These are phyloP conservation scores for Leucophenga montana DNA, from an alignment of 2,888 invertebrate genomes.

Conservation along the genomic window DNA sequence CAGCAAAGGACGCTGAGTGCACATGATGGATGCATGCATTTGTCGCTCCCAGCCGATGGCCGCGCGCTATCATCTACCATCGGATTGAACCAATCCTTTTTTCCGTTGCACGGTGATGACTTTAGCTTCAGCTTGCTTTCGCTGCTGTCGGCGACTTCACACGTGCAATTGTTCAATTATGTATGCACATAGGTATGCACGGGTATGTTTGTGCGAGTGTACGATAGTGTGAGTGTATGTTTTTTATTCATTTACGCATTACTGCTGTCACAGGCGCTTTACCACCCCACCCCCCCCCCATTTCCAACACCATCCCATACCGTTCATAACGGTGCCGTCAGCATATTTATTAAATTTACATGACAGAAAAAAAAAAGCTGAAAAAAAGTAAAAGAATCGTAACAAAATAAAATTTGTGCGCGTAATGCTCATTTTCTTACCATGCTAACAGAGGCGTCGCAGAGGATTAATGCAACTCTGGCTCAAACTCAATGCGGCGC, in stretches of 20 bases:
- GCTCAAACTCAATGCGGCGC: too few relatives aligned
- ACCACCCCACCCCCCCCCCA: too few relatives aligned
- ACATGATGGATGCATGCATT: too few relatives aligned
- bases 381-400: constrained; percentile 14
- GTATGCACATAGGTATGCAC: constrained; percentile 15
- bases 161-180: constrained; percentile 53
- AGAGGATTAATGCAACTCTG: too few relatives aligned
- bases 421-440: too few relatives aligned
- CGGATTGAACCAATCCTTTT: too few relatives aligned
- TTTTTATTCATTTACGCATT: background rate
- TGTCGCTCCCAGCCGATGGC: constrained; percentile 1
- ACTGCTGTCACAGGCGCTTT: background rate
- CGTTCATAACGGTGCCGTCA: too few relatives aligned
- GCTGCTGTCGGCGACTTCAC: constrained; percentile 43
- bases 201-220: background rate
- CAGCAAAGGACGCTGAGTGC: too few relatives aligned
- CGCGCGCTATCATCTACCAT: constrained; percentile 14
- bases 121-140: constrained; percentile 23
- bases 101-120: constrained; percentile 31
- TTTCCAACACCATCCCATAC: background rate
- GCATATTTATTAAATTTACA: constrained; percentile 40
- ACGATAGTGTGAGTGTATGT: background rate
- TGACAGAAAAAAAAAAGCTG: constrained; percentile 46
- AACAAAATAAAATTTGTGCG: constrained; percentile 28
- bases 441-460: too few relatives aligned